Base-by-base conservation (phyloP, 2,888 invertebrate species). In the Athrips mouffetella region DNA sequence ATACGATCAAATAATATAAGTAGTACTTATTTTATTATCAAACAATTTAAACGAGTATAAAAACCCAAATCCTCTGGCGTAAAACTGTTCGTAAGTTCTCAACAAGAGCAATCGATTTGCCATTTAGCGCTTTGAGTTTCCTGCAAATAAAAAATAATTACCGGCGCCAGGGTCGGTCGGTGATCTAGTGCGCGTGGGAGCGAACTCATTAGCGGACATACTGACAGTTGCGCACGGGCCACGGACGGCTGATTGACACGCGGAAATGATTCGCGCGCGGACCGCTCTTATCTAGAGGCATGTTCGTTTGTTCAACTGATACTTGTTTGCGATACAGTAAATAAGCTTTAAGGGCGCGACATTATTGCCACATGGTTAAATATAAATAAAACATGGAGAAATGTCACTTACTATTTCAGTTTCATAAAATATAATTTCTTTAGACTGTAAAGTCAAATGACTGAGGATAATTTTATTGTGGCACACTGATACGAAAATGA, bases 121-220 rank as follows among this genome's bases (percentile, higher is more conserved):
- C 39, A 20, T 39, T 39, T 39, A 39, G 50, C 46, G 48, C 47
- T 45, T 33, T 51, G 37, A 11, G 41, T 21, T 42, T 25, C 15
- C 20, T 11, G 20, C 18, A 48, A 27, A 16, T 45, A 58, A 61
- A 27, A 64, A 65, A 55, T 59, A 60, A 65, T 57, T 52, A 56
- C 50, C 53, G 48, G 3, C 18, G 18, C 6, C 33, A 3, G n/a
- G n/a, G 37, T 13, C 31, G 18, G n/a, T 3, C 3, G 3, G 3
- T 10, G 57, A 67, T 71, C 62, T 69, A 65, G 63, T 65, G 64
- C 62, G 64, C 70, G 70, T 62, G 56, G 65, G 60, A 35, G 48
- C 67, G 70, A 82, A 80, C 83, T 86, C 86, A 87, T 86, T 85
- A 86, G 78, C 75, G 69, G 69, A 69, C 65, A 73, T 65, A 70